Base-by-base conservation (phyloP, 2,888 invertebrate species). In the Cheilosia soror region DNA sequence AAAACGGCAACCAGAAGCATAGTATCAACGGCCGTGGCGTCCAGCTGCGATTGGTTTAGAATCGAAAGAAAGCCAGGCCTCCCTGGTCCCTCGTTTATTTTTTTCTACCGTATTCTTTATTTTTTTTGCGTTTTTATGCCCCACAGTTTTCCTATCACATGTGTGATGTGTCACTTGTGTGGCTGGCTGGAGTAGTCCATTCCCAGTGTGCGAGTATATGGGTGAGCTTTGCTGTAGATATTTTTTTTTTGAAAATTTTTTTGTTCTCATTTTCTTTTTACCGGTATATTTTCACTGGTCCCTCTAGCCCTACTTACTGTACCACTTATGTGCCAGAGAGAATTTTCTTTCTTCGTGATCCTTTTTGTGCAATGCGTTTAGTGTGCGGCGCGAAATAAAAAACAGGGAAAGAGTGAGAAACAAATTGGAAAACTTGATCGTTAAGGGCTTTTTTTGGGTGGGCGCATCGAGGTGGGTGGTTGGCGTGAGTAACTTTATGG, bases 41-140 rank as follows among this genome's bases (percentile, higher is more conserved):
- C 84, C 87, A 87, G 76, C 87, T 87, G 87, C 87, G 87, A 87
- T 87, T 87, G 87, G 87, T 79, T 87, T 87, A 87, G 87, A 87
- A 75, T 81, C 84, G 87, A 85, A 87, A 87, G 87, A 87, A 87
- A 87, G 87, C 83, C 83, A 87, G 87, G 84, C 87, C 87, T 87
- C 87, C 81, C 87, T 82, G 82, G 81, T 72, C 85, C 84, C 81
- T 37, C 57, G 49, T 40, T 49, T 71, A 63, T 78, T 57, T 63
- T 40, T 77, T 44, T 49, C 6, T 4, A 42, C 25, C 72, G 55
- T 55, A 62, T 78, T 76, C 63, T 57, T 79, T 65, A 37, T 63
- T 55, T 47, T 72, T 83, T 78, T 27, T 20, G 11, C 76, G 55
- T 72, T 85, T 75, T 80, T 63, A 62, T 80, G 76, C 69, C 57